phyloP scores from a whole-genome alignment of 2,113 vertebrate species.

The Zosterops hypoxanthus region DNA sequence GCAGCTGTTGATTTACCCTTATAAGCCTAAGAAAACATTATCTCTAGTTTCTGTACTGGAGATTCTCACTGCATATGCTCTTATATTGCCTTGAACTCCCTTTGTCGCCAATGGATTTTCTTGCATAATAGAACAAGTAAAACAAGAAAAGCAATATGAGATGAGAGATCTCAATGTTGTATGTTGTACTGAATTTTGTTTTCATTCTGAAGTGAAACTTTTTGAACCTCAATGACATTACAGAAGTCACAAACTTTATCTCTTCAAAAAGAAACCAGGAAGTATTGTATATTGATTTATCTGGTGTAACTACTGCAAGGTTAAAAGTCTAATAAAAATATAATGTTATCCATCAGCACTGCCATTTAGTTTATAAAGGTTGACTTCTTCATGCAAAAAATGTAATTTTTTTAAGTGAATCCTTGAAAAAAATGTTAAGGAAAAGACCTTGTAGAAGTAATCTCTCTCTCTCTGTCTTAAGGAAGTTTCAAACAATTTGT shows the following conservation, averaged over 20 bases:
- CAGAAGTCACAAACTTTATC: neutral
- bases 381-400: neutral
- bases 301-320: neutral
- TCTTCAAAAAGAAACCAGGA: neutral
- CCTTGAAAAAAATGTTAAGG: neutral
- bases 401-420: neutral
- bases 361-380: neutral
- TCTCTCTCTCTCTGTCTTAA: neutral
- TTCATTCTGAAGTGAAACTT: neutral
- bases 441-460: neutral
- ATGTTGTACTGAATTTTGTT: neutral
- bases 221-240: neutral
- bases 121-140: neutral
- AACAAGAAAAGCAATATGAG: neutral
- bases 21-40: neutral
- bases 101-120: neutral
- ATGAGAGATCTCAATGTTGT: neutral
- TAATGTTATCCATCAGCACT: neutral
- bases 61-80: neutral
- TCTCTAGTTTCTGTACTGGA: neutral
- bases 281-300: neutral
- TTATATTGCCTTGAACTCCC: neutral
- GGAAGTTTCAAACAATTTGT: neutral
- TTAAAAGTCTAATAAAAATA: neutral
- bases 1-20: neutral